phyloP scores from a whole-genome alignment of 2,113 vertebrate species.

The Eidolon helvum region DNA sequence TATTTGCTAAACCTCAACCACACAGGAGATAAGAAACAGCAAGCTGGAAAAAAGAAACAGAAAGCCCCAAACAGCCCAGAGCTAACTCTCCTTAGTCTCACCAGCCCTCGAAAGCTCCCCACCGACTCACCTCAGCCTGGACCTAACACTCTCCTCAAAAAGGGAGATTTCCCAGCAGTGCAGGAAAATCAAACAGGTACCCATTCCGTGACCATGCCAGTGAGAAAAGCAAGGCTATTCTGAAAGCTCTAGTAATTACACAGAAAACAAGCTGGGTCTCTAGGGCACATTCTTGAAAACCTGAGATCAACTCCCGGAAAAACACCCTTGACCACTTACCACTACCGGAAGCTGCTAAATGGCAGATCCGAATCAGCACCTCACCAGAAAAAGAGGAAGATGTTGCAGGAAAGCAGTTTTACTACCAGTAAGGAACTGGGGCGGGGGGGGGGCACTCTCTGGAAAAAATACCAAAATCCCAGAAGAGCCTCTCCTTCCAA shows the following conservation, averaged over 20 bases:
- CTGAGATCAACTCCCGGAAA: slow-evolving; percentile 49
- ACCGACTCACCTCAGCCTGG: slow-evolving; percentile 39
- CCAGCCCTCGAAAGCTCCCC: not conserved
- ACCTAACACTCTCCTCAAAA: not conserved
- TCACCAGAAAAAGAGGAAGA: slow-evolving; percentile 46
- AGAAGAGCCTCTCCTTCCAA: slow-evolving; percentile 17
- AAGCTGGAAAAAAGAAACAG: slow-evolving; percentile 7
- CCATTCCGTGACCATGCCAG: not conserved
- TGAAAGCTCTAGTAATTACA: slow-evolving; percentile 35
- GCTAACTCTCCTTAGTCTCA: not conserved
- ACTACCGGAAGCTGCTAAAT: slow-evolving; percentile 50
- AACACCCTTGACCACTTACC: slow-evolving; percentile 72
- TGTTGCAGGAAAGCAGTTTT: not conserved
- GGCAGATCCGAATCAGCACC: slow-evolving; percentile 49
- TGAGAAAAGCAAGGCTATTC: not conserved
- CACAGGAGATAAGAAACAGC: not conserved
- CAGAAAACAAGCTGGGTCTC: slow-evolving; percentile 52
- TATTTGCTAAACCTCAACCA: slow-evolving; percentile 29
- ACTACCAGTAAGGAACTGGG: not conserved
- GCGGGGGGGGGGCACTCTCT: not conserved
- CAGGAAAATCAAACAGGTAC: not conserved
- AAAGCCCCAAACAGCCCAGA: not conserved
- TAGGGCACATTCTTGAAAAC: slow-evolving; percentile 54
- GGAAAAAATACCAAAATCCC: slow-evolving; percentile 34
- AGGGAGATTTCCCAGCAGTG: not conserved